Evolutionary conservation across 2,797 vertebrate species (phyloP).

Genomic region (Vultur gryphus): DNA sequence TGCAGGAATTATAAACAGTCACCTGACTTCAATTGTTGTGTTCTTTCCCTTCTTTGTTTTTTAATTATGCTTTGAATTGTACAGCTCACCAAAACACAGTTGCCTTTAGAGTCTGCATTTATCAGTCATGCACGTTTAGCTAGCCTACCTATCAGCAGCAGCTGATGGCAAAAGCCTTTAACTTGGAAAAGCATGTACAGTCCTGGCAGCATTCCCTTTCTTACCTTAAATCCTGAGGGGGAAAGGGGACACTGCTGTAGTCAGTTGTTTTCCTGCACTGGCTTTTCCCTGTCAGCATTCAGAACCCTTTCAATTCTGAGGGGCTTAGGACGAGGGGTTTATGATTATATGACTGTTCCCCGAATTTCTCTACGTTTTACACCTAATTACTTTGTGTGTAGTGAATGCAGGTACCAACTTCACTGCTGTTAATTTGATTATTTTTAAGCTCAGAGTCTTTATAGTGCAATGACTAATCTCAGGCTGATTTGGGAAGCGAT

Average conservation of each 20-base stretch:
- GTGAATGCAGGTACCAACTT: neutral
- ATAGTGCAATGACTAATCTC: neutral
- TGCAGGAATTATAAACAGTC: neutral
- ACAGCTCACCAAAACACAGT: neutral
- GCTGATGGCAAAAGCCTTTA: conserved; percentile 7
- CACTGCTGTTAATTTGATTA: neutral
- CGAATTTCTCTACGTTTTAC: neutral
- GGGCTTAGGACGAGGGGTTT: neutral
- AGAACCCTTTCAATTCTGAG: neutral
- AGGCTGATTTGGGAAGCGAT: neutral
- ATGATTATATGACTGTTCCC: neutral
- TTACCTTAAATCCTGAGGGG: neutral
- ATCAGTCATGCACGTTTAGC: neutral
- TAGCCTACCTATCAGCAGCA: neutral
- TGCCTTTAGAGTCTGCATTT: neutral
- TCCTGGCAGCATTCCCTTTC: neutral
- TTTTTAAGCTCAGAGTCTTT: neutral
- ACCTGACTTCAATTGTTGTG: neutral
- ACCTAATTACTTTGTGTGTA: neutral
- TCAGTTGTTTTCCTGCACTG: neutral
- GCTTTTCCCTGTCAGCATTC: neutral
- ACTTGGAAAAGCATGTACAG: neutral
- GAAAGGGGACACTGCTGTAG: neutral
- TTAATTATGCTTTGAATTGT: neutral
- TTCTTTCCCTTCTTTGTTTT: neutral